These are phyloP conservation scores for Eulacestoma nigropectus DNA, from an alignment of 2,113 vertebrate species.

Conservation along the genomic window DNA sequence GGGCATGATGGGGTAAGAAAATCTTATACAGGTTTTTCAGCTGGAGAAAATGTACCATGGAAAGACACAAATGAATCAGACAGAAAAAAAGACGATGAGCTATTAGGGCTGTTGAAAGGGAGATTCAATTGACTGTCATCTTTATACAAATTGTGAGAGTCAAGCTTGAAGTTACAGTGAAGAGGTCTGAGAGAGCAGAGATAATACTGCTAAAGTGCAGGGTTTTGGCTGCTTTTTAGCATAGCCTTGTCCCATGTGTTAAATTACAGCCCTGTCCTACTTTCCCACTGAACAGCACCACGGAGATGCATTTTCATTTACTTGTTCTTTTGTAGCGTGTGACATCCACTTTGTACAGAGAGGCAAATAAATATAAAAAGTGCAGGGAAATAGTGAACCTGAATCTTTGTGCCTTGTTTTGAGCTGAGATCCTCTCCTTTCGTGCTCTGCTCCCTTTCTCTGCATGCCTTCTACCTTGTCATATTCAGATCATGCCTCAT, in stretches of 20 bases:
- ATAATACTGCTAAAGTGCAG: neutral
- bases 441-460: neutral
- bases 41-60: conserved; percentile 9
- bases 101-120: conserved; percentile 39
- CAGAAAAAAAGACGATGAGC: neutral
- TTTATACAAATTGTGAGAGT: conserved; percentile 31
- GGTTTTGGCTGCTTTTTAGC: neutral
- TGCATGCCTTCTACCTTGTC: neutral
- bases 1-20: neutral
- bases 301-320: neutral
- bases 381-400: neutral
- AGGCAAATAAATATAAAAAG: conserved; percentile 28
- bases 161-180: conserved; percentile 9
- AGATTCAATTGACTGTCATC: conserved; percentile 46
- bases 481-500: conserved; percentile 37
- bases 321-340: neutral
- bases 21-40: neutral
- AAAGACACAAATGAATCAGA: conserved; percentile 25
- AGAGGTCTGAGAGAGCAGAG: neutral
- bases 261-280: conserved; percentile 7
- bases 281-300: neutral
- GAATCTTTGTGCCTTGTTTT: neutral
- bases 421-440: neutral
- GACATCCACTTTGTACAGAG: neutral
- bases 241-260: neutral